These are phyloP conservation scores for Callopanchax toddi DNA, from an alignment of 2,113 vertebrate species.

Conservation along the genomic window DNA sequence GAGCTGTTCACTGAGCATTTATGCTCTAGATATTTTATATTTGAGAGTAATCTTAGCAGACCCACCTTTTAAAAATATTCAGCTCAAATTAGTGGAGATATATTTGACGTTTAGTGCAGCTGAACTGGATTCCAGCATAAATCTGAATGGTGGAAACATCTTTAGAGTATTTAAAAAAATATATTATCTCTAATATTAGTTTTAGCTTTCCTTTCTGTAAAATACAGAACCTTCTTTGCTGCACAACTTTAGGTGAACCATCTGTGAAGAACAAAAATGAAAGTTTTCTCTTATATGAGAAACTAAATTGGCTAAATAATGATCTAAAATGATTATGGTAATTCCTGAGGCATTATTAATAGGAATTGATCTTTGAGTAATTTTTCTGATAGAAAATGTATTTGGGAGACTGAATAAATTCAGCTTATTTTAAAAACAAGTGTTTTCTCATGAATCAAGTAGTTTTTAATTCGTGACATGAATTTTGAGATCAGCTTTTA, in stretches of 20 bases:
- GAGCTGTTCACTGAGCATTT: not conserved
- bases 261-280: no score
- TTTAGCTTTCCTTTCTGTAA: not conserved
- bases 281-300: no score
- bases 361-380: no score
- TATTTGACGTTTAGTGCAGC: not conserved
- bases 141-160: not conserved
- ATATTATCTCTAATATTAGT: not conserved
- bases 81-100: not conserved
- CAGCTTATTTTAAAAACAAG: no score
- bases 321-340: no score
- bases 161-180: not conserved
- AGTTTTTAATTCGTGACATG: not conserved
- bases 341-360: no score
- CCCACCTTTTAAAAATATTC: not conserved
- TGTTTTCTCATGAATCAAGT: no score
- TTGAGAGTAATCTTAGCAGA: no score
- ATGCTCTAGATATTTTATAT: constrained; percentile 3
- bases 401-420: no score
- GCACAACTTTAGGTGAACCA: no score
- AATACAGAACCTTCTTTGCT: not conserved
- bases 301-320: no score
- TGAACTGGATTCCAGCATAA: not conserved
- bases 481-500: not conserved
- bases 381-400: no score